phyloP scores from a whole-genome alignment of 2,888 invertebrate species.

The Lydus trimaculatus region DNA sequence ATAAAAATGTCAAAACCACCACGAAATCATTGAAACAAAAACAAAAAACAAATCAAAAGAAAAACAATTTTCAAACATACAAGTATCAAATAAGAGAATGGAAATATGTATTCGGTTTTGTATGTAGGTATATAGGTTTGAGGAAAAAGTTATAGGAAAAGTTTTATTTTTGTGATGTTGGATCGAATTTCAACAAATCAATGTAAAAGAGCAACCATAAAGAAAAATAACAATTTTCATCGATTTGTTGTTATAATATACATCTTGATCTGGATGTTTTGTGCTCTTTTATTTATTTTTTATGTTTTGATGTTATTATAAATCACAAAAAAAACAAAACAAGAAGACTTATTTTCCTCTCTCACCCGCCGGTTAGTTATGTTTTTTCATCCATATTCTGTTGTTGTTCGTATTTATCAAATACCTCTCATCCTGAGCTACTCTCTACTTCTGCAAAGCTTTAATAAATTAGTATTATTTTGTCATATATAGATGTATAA shows the following conservation, averaged over 20 bases:
- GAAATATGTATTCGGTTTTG: not conserved
- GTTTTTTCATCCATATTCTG: not conserved
- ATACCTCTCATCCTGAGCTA: not conserved
- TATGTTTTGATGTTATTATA: not conserved
- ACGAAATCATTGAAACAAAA: not conserved
- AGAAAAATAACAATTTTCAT: not conserved
- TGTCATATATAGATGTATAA: too few species aligned
- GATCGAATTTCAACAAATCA: not conserved
- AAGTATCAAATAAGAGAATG: constrained; percentile 7
- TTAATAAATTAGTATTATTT: constrained; percentile 9
- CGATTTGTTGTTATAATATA: not conserved
- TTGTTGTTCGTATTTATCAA: not conserved
- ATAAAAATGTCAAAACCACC: not conserved
- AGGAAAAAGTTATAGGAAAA: not conserved
- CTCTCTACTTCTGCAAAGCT: not conserved
- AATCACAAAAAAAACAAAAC: not conserved
- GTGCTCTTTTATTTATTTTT: not conserved
- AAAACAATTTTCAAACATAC: not conserved
- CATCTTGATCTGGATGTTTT: not conserved
- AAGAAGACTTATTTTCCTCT: not conserved
- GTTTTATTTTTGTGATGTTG: not conserved
- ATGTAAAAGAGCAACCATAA: not conserved
- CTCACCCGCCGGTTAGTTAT: not conserved
- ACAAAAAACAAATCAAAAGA: constrained; percentile 4
- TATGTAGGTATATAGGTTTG: too few species aligned